These are phyloP conservation scores for Maniola hyperantus DNA, from an alignment of 2,888 invertebrate species.

Conservation along the genomic window DNA sequence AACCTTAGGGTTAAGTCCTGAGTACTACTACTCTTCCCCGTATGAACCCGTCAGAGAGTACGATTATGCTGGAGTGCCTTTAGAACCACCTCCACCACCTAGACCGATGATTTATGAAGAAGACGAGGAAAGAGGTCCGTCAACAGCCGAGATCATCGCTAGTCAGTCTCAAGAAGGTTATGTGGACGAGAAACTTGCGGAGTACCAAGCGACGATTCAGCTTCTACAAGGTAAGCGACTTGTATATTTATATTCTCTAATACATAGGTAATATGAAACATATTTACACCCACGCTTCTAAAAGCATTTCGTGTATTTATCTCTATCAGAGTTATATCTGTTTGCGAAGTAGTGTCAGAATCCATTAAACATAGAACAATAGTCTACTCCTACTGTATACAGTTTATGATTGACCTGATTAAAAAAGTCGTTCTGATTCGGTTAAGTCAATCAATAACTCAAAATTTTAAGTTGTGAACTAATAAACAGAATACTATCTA, in stretches of 20 bases:
- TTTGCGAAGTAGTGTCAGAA: not conserved
- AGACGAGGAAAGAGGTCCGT: conserved; percentile 90
- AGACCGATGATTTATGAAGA: conserved; percentile 85
- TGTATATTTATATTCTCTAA: not conserved
- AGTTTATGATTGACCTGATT: too few relatives aligned
- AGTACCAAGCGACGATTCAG: conserved; percentile 96
- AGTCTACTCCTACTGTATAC: too few relatives aligned
- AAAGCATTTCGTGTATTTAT: conserved; percentile 8
- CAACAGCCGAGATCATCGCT: conserved; percentile 95
- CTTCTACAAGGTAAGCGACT: conserved; percentile 92
- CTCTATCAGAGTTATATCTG: not conserved
- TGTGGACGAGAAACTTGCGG: conserved; percentile 95
- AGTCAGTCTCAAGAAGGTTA: conserved; percentile 97
- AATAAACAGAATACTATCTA: too few relatives aligned
- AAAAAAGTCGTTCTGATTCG: too few relatives aligned
- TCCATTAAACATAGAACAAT: not conserved
- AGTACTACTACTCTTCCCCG: conserved; percentile 83
- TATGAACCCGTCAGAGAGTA: conserved; percentile 84
- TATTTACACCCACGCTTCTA: not conserved
- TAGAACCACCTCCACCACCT: conserved; percentile 90
- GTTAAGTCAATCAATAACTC: too few relatives aligned
- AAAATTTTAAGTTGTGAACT: too few relatives aligned
- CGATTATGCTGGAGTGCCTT: conserved; percentile 88
- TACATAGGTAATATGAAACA: not conserved
- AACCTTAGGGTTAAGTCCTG: conserved; percentile 83